Base-by-base conservation (phyloP, 2,888 invertebrate genomes). In the Baccha elongata region DNA sequence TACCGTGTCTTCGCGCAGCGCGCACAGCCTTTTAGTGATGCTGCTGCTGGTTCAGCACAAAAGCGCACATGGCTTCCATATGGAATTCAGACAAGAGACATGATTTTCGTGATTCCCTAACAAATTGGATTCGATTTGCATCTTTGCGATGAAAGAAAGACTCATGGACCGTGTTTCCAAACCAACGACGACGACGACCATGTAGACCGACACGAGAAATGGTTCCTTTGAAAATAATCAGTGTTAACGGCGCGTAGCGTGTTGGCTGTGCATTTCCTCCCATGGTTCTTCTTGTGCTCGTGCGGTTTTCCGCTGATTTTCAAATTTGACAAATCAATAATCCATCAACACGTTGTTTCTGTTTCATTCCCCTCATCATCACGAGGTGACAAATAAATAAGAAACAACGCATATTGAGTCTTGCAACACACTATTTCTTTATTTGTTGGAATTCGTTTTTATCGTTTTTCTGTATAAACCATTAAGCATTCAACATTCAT, bases 51-150 rank as follows among this genome's bases (percentile, higher is more conserved):
- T 8, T 11, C 40, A n/a, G 52, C 37, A 52, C 52, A 42, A 60
- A 60, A 60, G 60, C 65, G 65, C 80, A 74, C 80, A 71, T 60
- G 75, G 55, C 74, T 81, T 69, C 65, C 50, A 80, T 74, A 64
- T 64, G n/a, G n/a, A 58, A 29, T 60, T 74, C 68, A 80, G 64
- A 74, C 80, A 50, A 80, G 29, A 52, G 64, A 72, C 83, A 73
- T 68, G 78, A 53, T 64, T 64, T 68, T 78, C 83, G 78, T 78
- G 83, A 83, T 58, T 83, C 76, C 52, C 78, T 46, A 83, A 78
- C 83, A 83, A 83, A 83, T 83, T 83, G 83, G 72, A 73, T 73
- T 72, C 83, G 78, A 83, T 78, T 83, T 83, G 83, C 81, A 81
- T 80, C 80, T 73, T 17, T 46, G 8, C 48, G 10, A 17, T 42